These are phyloP conservation scores for Parotia lawesii DNA, from an alignment of 2,113 vertebrate genomes.

Conservation along the genomic window DNA sequence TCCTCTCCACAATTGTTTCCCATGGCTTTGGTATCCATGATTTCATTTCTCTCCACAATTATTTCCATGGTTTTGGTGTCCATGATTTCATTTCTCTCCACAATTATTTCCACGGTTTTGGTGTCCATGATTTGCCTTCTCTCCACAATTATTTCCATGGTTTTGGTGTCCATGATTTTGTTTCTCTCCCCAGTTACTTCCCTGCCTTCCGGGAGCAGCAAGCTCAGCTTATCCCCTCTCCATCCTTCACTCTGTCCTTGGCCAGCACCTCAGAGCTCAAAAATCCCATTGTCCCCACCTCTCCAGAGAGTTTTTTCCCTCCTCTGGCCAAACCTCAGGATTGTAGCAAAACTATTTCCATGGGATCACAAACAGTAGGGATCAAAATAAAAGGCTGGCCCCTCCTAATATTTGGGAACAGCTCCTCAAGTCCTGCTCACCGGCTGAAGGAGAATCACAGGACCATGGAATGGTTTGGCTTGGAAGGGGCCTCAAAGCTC, in stretches of 20 bases:
- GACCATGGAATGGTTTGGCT: not conserved
- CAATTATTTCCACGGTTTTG: not conserved
- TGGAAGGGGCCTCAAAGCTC: not conserved
- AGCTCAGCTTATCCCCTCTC: not conserved
- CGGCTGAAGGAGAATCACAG: no score
- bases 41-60: rapidly evolving
- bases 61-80: not conserved
- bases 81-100: rapidly evolving
- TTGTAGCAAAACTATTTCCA: not conserved
- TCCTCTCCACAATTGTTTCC: not conserved
- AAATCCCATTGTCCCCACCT: rapidly evolving
- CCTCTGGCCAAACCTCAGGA: not conserved
- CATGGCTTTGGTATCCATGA: not conserved
- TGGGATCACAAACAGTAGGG: rapidly evolving
- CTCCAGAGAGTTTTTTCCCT: not conserved
- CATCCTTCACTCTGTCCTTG: not conserved
- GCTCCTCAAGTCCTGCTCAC: not conserved
- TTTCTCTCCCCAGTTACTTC: not conserved
- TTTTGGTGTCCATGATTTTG: rapidly evolving
- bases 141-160: no score
- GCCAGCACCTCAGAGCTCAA: not conserved
- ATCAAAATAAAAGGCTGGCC: no score
- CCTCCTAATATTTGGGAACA: not conserved
- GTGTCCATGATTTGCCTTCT: rapidly evolving
- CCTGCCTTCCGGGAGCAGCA: not conserved